Percentiles rank a stretch among this genome's conserved stretches.
Evolutionary conservation across 2,113 vertebrate genomes (phyloP).

Genomic region (Abramis brama): DNA sequence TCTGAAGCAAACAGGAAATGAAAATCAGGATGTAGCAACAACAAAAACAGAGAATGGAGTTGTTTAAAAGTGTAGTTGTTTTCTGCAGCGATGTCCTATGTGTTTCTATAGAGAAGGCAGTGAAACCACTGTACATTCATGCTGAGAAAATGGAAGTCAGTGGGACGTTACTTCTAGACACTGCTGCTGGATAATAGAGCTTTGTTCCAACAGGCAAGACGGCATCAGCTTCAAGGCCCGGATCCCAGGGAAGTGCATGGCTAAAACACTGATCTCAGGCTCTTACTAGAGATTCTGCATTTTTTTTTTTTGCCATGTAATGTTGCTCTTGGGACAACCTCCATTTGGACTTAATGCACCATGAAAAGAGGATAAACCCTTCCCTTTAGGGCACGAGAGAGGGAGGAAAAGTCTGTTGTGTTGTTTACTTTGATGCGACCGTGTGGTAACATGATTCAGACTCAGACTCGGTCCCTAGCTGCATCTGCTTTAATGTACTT

Average conservation of each 20-base stretch:
- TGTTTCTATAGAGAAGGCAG: constrained; percentile 9
- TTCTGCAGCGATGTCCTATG: constrained; percentile 11
- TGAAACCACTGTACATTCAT: constrained; percentile 22
- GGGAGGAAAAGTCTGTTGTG: constrained; percentile 1
- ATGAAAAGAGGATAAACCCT: constrained; percentile 46
- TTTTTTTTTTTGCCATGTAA: constrained; percentile 13
- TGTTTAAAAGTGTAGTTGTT: constrained; percentile 30
- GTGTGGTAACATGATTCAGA: constrained; percentile 4
- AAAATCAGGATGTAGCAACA: not conserved
- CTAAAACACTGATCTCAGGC: constrained; percentile 21
- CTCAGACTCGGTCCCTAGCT: not conserved
- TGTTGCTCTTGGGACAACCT: constrained; percentile 36
- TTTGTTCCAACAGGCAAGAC: constrained; percentile 45
- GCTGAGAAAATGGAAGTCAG: constrained; percentile 36
- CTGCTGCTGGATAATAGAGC: constrained; percentile 38
- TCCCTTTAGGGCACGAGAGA: constrained; percentile 36
- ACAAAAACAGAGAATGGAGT: constrained; percentile 10
- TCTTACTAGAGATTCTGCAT: constrained; percentile 35
- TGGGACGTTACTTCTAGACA: constrained; percentile 34
- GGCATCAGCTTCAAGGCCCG: constrained; percentile 31
- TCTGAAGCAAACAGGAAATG: constrained; percentile 19
- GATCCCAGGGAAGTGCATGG: constrained; percentile 8
- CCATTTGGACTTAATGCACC: constrained; percentile 42
- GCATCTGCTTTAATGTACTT: constrained; percentile 17
- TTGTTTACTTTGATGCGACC: constrained; percentile 25